Percentiles rank a stretch among this genome's conserved stretches.
Evolutionary conservation across 92 coral and sea anemone species (phyloP).

Genomic region (Heteractis magnifica): DNA sequence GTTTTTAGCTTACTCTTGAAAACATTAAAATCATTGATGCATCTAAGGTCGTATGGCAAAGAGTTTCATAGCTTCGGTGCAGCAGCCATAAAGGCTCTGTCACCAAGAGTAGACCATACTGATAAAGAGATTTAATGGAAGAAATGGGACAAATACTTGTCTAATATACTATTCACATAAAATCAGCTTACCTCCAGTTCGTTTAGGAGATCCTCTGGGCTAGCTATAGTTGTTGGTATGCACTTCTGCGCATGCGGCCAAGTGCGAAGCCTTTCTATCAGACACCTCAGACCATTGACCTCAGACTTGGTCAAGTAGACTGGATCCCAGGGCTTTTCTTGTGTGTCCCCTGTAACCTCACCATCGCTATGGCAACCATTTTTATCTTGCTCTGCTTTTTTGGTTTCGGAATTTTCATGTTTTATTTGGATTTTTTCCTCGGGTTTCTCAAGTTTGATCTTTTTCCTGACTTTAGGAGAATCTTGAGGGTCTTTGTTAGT

Average conservation of each 20-base stretch:
- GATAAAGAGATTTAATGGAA: too few relatives aligned
- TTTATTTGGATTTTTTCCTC: conserved; percentile 38
- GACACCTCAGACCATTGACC: conserved; percentile 54
- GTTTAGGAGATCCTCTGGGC: conserved; percentile 60
- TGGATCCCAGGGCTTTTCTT: conserved; percentile 70
- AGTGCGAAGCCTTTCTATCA: conserved; percentile 66
- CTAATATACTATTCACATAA: too few relatives aligned
- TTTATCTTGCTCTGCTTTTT: conserved; percentile 30
- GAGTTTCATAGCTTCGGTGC: neutral
- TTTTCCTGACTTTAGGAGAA: conserved; percentile 12
- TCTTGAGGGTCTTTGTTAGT: conserved; percentile 34
- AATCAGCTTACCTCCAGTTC: conserved; percentile 71
- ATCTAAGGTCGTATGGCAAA: too few relatives aligned
- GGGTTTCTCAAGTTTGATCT: conserved; percentile 28
- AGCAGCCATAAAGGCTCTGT: neutral
- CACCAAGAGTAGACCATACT: neutral
- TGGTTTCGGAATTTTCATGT: conserved; percentile 27
- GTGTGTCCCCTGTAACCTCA: conserved; percentile 27
- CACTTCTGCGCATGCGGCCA: conserved; percentile 81
- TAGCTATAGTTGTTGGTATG: conserved; percentile 58
- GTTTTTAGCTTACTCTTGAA: too few relatives aligned
- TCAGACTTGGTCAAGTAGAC: conserved; percentile 80
- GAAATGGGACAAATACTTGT: too few relatives aligned
- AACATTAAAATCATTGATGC: too few relatives aligned
- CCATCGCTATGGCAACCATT: conserved; percentile 46